Evolutionary conservation across 2,888 invertebrate genomes (phyloP).

Genomic region (Coelinius sp.): DNA sequence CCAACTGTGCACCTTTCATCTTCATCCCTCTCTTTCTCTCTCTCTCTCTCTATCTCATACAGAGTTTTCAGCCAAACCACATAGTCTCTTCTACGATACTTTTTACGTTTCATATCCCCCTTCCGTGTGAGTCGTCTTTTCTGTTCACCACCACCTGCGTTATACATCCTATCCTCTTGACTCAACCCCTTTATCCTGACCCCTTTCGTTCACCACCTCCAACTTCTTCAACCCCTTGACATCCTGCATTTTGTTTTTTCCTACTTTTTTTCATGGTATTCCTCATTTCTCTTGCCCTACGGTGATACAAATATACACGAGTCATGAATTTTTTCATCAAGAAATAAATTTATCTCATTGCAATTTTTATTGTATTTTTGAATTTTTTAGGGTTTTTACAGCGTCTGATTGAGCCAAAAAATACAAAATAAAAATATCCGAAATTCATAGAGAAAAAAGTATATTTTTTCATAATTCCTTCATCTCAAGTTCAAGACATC

Average conservation of each 20-base stretch:
- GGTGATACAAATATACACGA: neutral
- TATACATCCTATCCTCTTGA: constrained; percentile 33
- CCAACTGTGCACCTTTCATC: constrained; percentile 45
- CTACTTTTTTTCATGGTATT: neutral
- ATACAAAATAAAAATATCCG: too few relatives aligned
- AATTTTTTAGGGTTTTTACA: too few relatives aligned
- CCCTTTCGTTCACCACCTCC: constrained; percentile 30
- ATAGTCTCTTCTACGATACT: constrained; percentile 30
- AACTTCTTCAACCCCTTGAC: constrained; percentile 6
- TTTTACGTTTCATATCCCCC: constrained; percentile 43
- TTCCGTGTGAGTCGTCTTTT: constrained; percentile 39
- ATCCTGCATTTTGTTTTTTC: neutral
- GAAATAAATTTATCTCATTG: neutral
- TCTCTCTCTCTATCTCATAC: neutral
- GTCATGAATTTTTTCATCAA: neutral
- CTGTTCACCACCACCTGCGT: constrained; percentile 40
- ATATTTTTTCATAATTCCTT: neutral
- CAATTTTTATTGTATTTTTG: neutral
- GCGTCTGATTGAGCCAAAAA: too few relatives aligned
- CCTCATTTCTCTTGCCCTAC: neutral
- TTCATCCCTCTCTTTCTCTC: neutral
- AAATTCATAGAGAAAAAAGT: too few relatives aligned
- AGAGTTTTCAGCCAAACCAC: neutral
- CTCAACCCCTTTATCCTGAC: neutral
- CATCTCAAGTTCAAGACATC: too few relatives aligned